Conservation (phyloP, 2,888 invertebrate species). For the Disparrhopalites patrizii region DNA sequence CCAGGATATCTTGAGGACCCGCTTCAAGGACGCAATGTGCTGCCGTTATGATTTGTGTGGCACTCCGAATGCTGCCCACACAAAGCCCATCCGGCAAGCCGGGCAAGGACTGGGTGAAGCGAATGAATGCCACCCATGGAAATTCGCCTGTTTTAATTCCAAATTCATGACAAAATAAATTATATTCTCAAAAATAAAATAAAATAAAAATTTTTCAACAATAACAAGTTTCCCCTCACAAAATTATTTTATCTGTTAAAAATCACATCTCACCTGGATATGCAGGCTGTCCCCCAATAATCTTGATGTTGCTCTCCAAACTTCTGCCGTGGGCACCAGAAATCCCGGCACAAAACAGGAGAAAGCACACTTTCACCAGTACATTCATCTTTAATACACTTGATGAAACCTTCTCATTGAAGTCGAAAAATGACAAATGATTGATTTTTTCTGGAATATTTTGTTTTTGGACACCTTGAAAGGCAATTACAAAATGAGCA, state of each 20-base stretch:
- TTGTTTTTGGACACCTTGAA: too few relatives aligned
- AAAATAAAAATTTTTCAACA: background rate
- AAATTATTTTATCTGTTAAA: background rate
- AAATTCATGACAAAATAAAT: background rate
- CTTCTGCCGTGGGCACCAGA: too few relatives aligned
- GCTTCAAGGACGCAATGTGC: constrained; percentile 19
- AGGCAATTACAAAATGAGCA: too few relatives aligned
- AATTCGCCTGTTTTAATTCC: constrained; percentile 22
- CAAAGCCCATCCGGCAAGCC: background rate
- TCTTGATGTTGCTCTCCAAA: too few relatives aligned
- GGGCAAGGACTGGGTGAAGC: background rate
- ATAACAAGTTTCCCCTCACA: background rate
- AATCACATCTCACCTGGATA: background rate
- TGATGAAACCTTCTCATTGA: too few relatives aligned
- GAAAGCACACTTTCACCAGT: too few relatives aligned
- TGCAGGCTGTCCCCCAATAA: background rate
- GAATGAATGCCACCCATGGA: constrained; percentile 20
- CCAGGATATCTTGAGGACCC: background rate
- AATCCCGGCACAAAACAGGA: too few relatives aligned
- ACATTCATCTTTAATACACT: too few relatives aligned
- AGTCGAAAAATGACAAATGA: too few relatives aligned
- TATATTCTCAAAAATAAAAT: background rate
- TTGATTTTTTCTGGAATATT: too few relatives aligned
- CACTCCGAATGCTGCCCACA: constrained; percentile 17
- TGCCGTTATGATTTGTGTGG: constrained; percentile 17